Base-by-base conservation (phyloP, 2,888 invertebrate species). In the Kuschelorhynchus macadamiae region DNA sequence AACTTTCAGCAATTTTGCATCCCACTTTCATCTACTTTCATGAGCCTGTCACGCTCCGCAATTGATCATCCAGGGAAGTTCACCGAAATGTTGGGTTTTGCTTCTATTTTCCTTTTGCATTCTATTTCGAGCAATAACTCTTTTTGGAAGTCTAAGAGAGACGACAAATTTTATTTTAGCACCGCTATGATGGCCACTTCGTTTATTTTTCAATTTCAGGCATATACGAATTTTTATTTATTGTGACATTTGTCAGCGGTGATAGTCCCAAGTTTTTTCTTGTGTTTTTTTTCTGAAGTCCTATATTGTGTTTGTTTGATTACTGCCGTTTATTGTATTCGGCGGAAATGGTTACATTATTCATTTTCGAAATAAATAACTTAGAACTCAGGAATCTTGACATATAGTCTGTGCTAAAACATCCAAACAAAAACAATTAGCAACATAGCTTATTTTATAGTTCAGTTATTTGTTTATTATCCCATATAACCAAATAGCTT, bases 51-150 rank as follows among this genome's bases (percentile, higher is more conserved):
- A 52, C 50, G 46, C 21, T 42, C 17, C 49, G 52, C 41, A 49
- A 66, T 66, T 59, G 59, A 66, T 66, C 59, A 66, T 66, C 59
- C 16, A n/a, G 46, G 59, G 59, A 59, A 66, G 41, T 65, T 57
- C 65, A 65, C 63, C 55, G 63, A 63, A 56, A 50, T 18, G 59
- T 52, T 41, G 21, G 16, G 47, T 59, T 59, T 59, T 59, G 47
- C 57, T 57, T 65, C 42, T 57, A 50, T 57, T 55, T 57, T 50
- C 50, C 57, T 56, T 42, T 49, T 57, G 33, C 57, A 30, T 65
- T 57, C 50, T 65, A 57, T 65, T 57, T 55, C 18, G 47, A 9
- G 57, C 52, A 36, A 66, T 66, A 66, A 59, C 52, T 66, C 65
- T 57, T 59, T 66, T 46, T 11, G 36, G 52, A 59, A 53, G 50